Evolutionary conservation across 37 sponge, comb jelly and placozoan species (phyloP).

Genomic region (Spongilla lacustris): DNA sequence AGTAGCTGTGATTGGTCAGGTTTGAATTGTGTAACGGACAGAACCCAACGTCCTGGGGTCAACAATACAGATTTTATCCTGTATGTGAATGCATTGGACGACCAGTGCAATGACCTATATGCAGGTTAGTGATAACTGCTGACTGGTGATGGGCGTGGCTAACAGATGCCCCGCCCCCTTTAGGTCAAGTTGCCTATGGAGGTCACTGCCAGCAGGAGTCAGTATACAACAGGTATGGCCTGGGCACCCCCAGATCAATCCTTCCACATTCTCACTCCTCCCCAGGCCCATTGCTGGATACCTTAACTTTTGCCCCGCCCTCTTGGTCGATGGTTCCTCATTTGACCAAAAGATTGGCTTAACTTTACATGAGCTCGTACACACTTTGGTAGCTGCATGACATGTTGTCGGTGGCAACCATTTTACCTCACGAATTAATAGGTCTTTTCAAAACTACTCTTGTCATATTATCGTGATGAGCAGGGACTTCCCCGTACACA

Average conservation of each 20-base stretch:
- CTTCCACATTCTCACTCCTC: no score
- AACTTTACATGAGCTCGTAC: conserved; percentile 49
- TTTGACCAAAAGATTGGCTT: not conserved
- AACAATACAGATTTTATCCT: conserved; percentile 34
- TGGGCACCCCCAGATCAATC: not conserved
- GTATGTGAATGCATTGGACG: conserved; percentile 30
- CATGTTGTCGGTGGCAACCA: not conserved
- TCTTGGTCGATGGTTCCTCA: not conserved
- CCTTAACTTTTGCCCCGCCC: conserved; percentile 43
- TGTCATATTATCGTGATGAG: conserved; percentile 38
- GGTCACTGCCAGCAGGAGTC: conserved; percentile 60
- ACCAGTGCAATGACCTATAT: not conserved
- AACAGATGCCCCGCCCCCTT: not conserved
- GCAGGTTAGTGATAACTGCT: not conserved
- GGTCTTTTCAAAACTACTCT: conserved; percentile 42
- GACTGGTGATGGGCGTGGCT: not conserved
- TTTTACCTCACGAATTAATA: not conserved
- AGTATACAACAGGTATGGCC: conserved; percentile 36
- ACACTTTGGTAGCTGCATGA: conserved; percentile 30
- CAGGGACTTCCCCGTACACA: conserved; percentile 32
- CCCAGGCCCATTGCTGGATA: conserved; percentile 54
- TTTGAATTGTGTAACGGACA: not conserved
- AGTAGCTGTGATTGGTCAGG: not conserved
- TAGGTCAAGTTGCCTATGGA: conserved; percentile 15
- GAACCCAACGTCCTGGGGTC: not conserved